phyloP scores from a whole-genome alignment of 2,888 invertebrate species.

The Oasisia sp. region DNA sequence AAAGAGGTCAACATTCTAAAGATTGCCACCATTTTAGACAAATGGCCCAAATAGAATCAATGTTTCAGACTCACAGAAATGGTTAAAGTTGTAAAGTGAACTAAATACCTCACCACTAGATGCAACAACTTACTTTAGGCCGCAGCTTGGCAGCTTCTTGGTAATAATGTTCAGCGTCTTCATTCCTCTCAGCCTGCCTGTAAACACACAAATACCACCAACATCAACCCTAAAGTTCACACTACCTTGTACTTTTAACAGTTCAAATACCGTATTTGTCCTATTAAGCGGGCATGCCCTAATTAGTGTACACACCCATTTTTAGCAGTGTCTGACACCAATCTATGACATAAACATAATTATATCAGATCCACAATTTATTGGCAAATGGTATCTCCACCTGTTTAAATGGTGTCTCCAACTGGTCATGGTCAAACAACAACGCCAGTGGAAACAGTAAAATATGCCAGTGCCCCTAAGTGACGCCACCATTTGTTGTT shows the following conservation, averaged over 20 bases:
- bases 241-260: not conserved
- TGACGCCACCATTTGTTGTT: no score
- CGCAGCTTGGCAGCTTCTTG: conserved; percentile 77
- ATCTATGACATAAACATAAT: no score
- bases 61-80: not conserved
- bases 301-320: no score
- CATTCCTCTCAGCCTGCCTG: conserved; percentile 70
- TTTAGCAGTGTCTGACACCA: no score
- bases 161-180: conserved; percentile 89
- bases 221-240: not conserved
- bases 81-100: not conserved
- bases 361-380: no score
- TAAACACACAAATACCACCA: not conserved
- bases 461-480: no score
- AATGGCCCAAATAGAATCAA: not conserved
- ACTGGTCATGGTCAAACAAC: no score
- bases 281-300: no score
- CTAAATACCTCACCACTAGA: not conserved
- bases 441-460: no score
- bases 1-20: not conserved
- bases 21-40: not conserved
- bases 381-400: no score
- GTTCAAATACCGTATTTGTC: not conserved
- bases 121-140: conserved; percentile 69
- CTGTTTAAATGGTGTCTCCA: no score